Percentiles rank a stretch among this genome's conserved stretches.
Conservation (phyloP, 1,140 invertebrate genomes). For the Calephelis nemesis region DNA sequence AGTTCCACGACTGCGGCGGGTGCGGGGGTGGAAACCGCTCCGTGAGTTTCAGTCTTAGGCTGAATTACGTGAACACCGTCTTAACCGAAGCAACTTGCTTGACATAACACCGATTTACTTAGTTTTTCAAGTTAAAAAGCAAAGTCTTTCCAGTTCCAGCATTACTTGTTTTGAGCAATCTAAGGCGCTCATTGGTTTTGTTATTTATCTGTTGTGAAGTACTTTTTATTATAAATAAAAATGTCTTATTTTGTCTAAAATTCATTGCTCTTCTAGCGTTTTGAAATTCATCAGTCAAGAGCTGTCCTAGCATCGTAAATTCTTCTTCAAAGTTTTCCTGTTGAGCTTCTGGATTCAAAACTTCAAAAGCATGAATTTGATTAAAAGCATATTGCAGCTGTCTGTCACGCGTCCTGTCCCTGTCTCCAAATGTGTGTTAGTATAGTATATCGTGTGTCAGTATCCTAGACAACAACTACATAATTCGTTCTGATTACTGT, state of each 20-base stretch:
- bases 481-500: too few relatives aligned
- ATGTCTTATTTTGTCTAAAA: not conserved
- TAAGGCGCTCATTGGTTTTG: not conserved
- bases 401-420: not conserved
- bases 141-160: not conserved
- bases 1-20: too few relatives aligned
- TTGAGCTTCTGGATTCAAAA: not conserved
- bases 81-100: too few relatives aligned
- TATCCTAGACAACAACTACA: too few relatives aligned
- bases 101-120: not conserved
- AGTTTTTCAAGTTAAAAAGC: not conserved
- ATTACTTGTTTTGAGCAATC: not conserved
- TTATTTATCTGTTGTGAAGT: not conserved
- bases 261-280: not conserved
- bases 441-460: not conserved
- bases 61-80: too few relatives aligned
- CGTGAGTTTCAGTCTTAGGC: too few relatives aligned
- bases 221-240: not conserved
- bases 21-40: too few relatives aligned
- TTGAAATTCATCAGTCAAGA: too few relatives aligned
- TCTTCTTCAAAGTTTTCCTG: not conserved
- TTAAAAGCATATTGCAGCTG: not conserved
- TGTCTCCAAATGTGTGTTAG: not conserved
- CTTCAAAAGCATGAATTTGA: not conserved
- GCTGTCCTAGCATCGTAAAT: too few relatives aligned